Base-by-base conservation (phyloP, 2,113 vertebrate genomes). In the Pterocles burchelli region DNA sequence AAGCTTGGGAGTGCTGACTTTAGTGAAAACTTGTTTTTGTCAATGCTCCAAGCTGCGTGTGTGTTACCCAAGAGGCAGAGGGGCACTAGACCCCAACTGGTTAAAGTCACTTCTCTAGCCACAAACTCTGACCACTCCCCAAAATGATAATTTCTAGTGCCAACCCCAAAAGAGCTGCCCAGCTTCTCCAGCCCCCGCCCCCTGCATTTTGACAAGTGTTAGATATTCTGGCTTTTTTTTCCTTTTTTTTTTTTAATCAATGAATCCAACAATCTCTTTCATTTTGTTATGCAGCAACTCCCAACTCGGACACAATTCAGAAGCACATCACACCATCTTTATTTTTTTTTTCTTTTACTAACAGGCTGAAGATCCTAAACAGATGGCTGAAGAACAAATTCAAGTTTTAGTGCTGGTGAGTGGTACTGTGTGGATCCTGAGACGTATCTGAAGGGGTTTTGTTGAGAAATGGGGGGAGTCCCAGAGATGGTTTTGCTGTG, bases 1-100 rank as follows among this genome's bases (percentile, higher is more conserved):
- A 3, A 85, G 52, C 57, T 96, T 58, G 70, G 49, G 85, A 97
- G 86, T 85, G 90, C 95, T 97, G 97, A 97, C 90, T 89, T 91
- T 18, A 58, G 76, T 85, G 85, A 96, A 97, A 97, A 93, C 34
- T 92, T 95, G 79, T 80, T 95, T 96, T 92, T 85, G 85, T 94
- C 80, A 72, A 45, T 79, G 66, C 79, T 95, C 57, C 72, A 75
- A 96, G 55, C 89, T 88, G 63, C 78, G 80, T 83, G 65, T 61
- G n/a, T 86, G 31, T 95, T 88, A 89, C 66, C 86, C 61, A 82
- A 85, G 75, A 72, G 79, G 36, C 66, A 92, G 89, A 80, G 59
- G 86, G 29, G 68, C 45, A 88, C 29, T 36, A 85, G 79, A 74
- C 63, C 78, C 2, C 2, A 89, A 89, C 48, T 82, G 67, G 46